Conservation (phyloP, 2,888 invertebrate species). For the Caradrina clavipalpis region DNA sequence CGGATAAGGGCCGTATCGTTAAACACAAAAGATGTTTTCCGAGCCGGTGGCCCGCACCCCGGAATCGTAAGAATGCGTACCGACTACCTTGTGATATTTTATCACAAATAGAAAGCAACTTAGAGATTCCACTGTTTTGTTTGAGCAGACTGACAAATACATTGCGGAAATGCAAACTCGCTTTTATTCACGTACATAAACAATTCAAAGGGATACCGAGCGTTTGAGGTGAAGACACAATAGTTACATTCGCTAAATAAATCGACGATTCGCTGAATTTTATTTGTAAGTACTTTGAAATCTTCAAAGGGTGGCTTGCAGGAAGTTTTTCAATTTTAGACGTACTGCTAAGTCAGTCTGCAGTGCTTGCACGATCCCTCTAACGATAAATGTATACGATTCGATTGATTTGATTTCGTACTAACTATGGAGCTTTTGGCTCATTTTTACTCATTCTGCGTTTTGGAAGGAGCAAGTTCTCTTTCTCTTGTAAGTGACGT, state of each 20-base stretch:
- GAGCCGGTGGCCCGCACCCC: conserved; percentile 74
- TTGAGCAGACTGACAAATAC: conserved; percentile 85
- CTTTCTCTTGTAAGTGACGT: no score
- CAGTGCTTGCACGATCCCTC: no score
- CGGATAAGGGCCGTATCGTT: conserved; percentile 54
- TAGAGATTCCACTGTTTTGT: conserved; percentile 83
- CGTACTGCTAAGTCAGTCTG: background rate
- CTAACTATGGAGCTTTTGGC: no score
- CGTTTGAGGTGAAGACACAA: conserved; percentile 75
- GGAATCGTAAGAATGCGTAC: conserved; percentile 83
- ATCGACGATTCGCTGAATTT: conserved; percentile 49
- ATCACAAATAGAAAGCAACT: conserved; percentile 83
- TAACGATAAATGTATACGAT: no score
- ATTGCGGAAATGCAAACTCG: conserved; percentile 84
- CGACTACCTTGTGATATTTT: conserved; percentile 85
- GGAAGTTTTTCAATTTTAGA: conserved; percentile 18
- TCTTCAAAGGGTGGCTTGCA: conserved; percentile 41
- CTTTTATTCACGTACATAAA: conserved; percentile 81
- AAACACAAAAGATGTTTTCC: conserved; percentile 84
- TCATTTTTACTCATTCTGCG: no score
- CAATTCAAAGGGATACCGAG: conserved; percentile 84
- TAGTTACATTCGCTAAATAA: conserved; percentile 70
- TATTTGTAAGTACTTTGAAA: conserved; percentile 49
- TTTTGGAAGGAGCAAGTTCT: no score
- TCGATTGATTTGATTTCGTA: no score